phyloP scores from a whole-genome alignment of 2,888 invertebrate species.

The Loripinus fragilis region DNA sequence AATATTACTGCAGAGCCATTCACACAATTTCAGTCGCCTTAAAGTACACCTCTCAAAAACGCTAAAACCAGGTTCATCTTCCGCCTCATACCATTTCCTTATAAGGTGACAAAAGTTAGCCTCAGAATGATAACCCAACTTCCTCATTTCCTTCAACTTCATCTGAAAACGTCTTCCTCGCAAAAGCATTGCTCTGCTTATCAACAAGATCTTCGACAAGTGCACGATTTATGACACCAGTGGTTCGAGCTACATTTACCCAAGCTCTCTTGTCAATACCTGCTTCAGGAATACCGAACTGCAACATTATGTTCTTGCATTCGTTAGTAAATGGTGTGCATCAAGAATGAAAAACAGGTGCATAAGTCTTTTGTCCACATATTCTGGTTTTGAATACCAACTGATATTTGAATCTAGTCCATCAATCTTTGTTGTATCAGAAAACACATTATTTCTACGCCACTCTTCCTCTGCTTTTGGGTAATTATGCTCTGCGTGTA shows the following conservation, averaged over 20 bases:
- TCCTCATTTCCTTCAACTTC: conserved; percentile 22
- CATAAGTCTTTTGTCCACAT: no score
- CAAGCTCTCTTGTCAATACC: neutral
- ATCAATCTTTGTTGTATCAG: no score
- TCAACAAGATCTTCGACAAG: conserved; percentile 40
- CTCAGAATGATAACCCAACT: neutral
- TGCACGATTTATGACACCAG: neutral
- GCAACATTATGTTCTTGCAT: neutral
- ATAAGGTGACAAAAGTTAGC: conserved; percentile 34
- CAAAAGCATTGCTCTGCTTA: conserved; percentile 38
- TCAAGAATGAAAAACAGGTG: conserved; percentile 17
- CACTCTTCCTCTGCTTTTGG: no score
- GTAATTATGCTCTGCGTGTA: no score
- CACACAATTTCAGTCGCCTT: no score
- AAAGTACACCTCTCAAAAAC: conserved; percentile 28
- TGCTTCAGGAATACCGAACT: neutral
- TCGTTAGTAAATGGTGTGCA: conserved; percentile 10
- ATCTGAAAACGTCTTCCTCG: conserved; percentile 31
- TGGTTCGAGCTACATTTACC: neutral
- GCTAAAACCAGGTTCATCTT: conserved; percentile 42
- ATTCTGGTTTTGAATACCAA: neutral
- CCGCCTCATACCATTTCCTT: conserved; percentile 31
- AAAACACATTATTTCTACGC: no score
- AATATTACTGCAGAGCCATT: conserved; percentile 23
- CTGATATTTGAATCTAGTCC: no score